These are phyloP conservation scores for Pangasius larnaudii DNA, from an alignment of 2,797 vertebrate species.

Conservation along the genomic window DNA sequence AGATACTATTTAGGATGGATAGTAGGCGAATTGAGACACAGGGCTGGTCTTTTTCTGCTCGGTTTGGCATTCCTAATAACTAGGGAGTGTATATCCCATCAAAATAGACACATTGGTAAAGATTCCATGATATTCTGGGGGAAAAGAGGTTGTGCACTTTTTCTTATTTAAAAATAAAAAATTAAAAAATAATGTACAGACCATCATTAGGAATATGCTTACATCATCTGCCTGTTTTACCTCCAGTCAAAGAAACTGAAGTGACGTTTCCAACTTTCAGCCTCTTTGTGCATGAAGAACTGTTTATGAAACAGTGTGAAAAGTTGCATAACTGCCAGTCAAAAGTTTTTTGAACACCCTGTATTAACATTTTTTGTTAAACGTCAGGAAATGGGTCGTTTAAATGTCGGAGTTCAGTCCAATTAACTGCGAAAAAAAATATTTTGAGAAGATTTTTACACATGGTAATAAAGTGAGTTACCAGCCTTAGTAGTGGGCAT, in stretches of 20 bases:
- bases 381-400: not conserved
- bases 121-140: not conserved
- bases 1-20: no score
- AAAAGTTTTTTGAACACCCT: not conserved
- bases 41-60: not conserved
- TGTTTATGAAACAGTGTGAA: not conserved
- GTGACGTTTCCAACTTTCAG: not conserved
- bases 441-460: not conserved
- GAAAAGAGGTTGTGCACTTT: not conserved
- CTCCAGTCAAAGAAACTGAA: not conserved
- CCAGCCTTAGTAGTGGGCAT: not conserved
- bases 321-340: not conserved
- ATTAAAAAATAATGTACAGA: not conserved
- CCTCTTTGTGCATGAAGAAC: not conserved
- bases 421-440: not conserved
- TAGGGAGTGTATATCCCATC: not conserved
- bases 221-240: not conserved
- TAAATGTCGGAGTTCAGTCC: not conserved
- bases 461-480: not conserved
- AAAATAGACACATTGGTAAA: not conserved
- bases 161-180: not conserved
- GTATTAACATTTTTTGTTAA: not conserved
- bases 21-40: no score
- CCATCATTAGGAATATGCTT: no score
- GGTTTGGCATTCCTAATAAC: not conserved